Evolutionary conservation across 2,797 vertebrate genomes (phyloP).

Genomic region (Cirrhinus mrigala): DNA sequence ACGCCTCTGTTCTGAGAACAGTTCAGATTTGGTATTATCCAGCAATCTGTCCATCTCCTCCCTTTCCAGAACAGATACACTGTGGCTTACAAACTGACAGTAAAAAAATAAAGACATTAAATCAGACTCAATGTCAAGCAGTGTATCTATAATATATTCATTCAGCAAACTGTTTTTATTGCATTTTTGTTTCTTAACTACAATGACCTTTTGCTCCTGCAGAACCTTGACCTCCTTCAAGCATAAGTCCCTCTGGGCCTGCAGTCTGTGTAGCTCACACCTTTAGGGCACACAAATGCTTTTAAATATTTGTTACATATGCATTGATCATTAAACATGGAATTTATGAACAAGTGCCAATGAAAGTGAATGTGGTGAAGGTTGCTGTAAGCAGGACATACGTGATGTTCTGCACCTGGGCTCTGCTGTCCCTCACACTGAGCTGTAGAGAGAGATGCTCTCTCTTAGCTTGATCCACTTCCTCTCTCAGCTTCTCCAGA

Average conservation of each 20-base stretch:
- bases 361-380: background rate
- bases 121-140: background rate
- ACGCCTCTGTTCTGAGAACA: conserved; percentile 74
- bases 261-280: conserved; percentile 66
- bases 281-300: conserved; percentile 65
- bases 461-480: conserved; percentile 65
- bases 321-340: background rate
- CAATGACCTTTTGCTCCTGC: conserved; percentile 60
- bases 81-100: conserved; percentile 39
- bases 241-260: conserved; percentile 61
- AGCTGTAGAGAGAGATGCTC: conserved; percentile 65
- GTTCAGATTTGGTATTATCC: conserved; percentile 72
- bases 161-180: background rate
- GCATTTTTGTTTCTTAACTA: conserved; percentile 35
- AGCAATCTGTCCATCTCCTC: conserved; percentile 77
- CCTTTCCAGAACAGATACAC: conserved; percentile 73
- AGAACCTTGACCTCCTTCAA: conserved; percentile 63
- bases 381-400: conserved; percentile 55
- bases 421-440: conserved; percentile 59
- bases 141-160: background rate
- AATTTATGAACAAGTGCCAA: background rate
- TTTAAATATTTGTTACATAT: conserved; percentile 13
- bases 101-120: background rate
- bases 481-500: conserved; percentile 54
- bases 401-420: conserved; percentile 68